A percentile compares a stretch with the other conserved stretches of the same genome.
phyloP scores from a whole-genome alignment of 2,888 invertebrate species.

The Leptinotarsa haldemani region DNA sequence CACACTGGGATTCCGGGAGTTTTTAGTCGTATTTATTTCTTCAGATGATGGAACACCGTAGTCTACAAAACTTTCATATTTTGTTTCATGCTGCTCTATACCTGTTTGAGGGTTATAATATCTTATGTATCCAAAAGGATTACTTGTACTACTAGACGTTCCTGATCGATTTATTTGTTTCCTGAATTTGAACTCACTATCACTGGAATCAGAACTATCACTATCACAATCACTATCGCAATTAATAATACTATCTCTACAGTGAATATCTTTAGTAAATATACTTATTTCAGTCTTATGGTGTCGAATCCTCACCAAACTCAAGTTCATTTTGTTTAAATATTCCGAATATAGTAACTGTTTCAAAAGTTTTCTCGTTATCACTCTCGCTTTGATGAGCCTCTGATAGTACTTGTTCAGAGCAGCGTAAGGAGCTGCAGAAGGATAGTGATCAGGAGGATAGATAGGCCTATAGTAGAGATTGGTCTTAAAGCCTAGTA shows the following conservation, averaged over 20 bases:
- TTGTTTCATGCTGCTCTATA: conserved; percentile 60
- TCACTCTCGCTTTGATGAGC: conserved; percentile 78
- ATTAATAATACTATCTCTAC: conserved; percentile 60
- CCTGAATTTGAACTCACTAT: conserved; percentile 65
- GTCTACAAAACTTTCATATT: conserved; percentile 68
- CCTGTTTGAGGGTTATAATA: conserved; percentile 71
- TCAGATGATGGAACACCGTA: conserved; percentile 57
- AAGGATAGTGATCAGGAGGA: conserved; percentile 80
- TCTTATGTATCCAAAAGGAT: conserved; percentile 76
- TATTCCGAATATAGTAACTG: conserved; percentile 77
- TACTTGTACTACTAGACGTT: conserved; percentile 71
- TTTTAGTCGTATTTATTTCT: background rate
- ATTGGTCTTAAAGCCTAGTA: conserved; percentile 64
- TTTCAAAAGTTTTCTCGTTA: conserved; percentile 79
- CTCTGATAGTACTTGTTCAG: conserved; percentile 82
- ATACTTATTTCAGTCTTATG: conserved; percentile 67
- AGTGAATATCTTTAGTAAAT: conserved; percentile 57
- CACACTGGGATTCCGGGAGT: conserved; percentile 35
- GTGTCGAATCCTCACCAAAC: conserved; percentile 69
- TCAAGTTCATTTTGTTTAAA: conserved; percentile 69
- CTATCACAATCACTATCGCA: conserved; percentile 66
- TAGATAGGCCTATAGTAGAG: conserved; percentile 70
- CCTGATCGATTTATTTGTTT: conserved; percentile 71
- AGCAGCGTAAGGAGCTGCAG: conserved; percentile 82
- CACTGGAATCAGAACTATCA: conserved; percentile 65